phyloP scores from a whole-genome alignment of 1,140 invertebrate species.

The Pentalonia nigronervosa region DNA sequence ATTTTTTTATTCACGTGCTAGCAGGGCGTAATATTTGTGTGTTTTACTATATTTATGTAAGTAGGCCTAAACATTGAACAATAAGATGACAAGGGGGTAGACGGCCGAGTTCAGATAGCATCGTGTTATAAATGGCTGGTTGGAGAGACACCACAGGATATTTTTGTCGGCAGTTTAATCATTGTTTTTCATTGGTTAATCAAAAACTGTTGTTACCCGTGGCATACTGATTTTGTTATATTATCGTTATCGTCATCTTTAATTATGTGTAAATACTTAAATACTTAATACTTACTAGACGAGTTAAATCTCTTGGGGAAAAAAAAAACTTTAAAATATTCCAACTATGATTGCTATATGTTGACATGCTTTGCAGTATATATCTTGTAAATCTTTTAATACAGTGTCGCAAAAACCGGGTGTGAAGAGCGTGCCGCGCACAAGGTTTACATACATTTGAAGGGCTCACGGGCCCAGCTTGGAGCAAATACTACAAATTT shows the following conservation, averaged over 20 bases:
- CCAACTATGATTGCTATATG: not conserved
- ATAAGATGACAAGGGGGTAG: not conserved
- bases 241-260: conserved; percentile 25
- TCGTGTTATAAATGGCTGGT: conserved; percentile 49
- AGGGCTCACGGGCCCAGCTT: too few relatives aligned
- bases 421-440: too few relatives aligned
- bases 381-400: not conserved
- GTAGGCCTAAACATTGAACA: not conserved
- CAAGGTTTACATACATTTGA: too few relatives aligned
- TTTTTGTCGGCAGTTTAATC: conserved; percentile 39
- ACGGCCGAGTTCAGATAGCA: not conserved
- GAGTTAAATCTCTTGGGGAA: not conserved
- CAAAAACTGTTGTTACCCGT: not conserved
- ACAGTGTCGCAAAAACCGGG: too few relatives aligned
- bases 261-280: conserved; percentile 16
- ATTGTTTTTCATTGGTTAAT: conserved; percentile 25
- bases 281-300: not conserved
- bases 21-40: not conserved
- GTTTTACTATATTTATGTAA: conserved; percentile 36
- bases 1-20: not conserved
- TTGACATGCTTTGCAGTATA: not conserved
- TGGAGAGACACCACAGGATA: conserved; percentile 20
- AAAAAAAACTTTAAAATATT: not conserved
- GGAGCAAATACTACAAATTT: too few relatives aligned
- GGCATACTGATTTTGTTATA: conserved; percentile 36